A percentile compares a stretch with the other conserved stretches of the same genome.
Evolutionary conservation across 2,797 vertebrate species (phyloP).

Genomic region (Amniataba percoides): DNA sequence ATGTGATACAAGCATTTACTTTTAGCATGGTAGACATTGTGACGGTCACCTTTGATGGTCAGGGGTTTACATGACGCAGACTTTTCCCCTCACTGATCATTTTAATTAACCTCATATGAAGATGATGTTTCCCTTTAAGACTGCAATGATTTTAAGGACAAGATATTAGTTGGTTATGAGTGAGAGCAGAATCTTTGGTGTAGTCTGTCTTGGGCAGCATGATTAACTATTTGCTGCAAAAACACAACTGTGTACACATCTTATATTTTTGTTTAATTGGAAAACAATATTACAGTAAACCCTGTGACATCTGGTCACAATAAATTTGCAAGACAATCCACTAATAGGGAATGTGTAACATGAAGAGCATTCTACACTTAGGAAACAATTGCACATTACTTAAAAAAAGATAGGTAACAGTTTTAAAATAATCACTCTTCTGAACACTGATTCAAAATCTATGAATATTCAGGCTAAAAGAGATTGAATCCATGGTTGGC

Average conservation of each 20-base stretch:
- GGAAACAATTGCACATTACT: slow-evolving; percentile 46
- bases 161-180: neutral
- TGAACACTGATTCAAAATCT: slow-evolving; percentile 49
- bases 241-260: slow-evolving; percentile 23
- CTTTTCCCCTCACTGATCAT: neutral
- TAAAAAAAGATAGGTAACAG: slow-evolving; percentile 7
- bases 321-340: slow-evolving; percentile 42
- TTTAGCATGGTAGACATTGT: neutral
- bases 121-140: neutral
- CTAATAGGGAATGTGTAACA: slow-evolving; percentile 41
- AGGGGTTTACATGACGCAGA: neutral
- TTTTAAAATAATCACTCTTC: slow-evolving; percentile 49
- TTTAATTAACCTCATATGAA: neutral
- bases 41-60: neutral
- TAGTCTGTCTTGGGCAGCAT: slow-evolving; percentile 15
- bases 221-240: slow-evolving; percentile 33
- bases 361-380: slow-evolving; percentile 28
- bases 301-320: slow-evolving; percentile 41
- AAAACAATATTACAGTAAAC: slow-evolving; percentile 64
- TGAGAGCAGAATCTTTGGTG: neutral
- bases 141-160: neutral
- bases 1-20: slow-evolving; percentile 4
- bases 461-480: slow-evolving; percentile 40
- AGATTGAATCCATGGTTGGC: slow-evolving; percentile 48
- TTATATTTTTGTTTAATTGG: slow-evolving; percentile 58